Evolutionary conservation across 2,888 invertebrate genomes (phyloP).

Genomic region (Caenorhabditis japonica): DNA sequence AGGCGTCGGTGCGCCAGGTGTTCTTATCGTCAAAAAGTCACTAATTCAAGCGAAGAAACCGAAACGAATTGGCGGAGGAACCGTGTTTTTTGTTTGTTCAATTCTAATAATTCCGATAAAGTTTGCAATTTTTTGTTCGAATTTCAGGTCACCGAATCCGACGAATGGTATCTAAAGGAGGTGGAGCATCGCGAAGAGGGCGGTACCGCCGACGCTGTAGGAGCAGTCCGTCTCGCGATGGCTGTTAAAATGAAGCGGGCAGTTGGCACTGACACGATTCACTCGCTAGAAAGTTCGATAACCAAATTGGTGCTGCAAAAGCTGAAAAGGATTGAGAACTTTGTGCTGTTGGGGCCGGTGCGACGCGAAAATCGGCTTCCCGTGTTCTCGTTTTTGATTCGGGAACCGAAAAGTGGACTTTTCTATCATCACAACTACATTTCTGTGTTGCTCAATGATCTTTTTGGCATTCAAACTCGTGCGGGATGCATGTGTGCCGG

Average conservation of each 20-base stretch:
- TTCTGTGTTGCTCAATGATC: constrained; percentile 88
- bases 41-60: constrained; percentile 81
- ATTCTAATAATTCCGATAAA: no score
- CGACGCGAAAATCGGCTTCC: constrained; percentile 81
- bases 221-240: constrained; percentile 86
- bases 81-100: constrained; percentile 80
- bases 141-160: constrained; percentile 72
- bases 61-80: constrained; percentile 80
- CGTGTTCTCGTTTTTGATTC: constrained; percentile 88
- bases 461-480: constrained; percentile 84
- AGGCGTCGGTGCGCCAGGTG: constrained; percentile 88
- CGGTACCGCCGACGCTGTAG: constrained; percentile 64
- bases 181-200: constrained; percentile 69
- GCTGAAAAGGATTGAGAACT: constrained; percentile 4
- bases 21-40: constrained; percentile 83
- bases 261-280: constrained; percentile 84
- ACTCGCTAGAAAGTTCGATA: constrained; percentile 78
- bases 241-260: constrained; percentile 89
- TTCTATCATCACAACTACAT: constrained; percentile 91
- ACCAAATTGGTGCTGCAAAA: not conserved
- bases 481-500: constrained; percentile 84
- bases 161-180: constrained; percentile 80
- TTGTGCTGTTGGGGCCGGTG: constrained; percentile 14
- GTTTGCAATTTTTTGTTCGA: no score
- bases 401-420: constrained; percentile 80